Evolutionary conservation across 64 coral and sea anemone genomes (phyloP).

Genomic region (Porites australiensis): DNA sequence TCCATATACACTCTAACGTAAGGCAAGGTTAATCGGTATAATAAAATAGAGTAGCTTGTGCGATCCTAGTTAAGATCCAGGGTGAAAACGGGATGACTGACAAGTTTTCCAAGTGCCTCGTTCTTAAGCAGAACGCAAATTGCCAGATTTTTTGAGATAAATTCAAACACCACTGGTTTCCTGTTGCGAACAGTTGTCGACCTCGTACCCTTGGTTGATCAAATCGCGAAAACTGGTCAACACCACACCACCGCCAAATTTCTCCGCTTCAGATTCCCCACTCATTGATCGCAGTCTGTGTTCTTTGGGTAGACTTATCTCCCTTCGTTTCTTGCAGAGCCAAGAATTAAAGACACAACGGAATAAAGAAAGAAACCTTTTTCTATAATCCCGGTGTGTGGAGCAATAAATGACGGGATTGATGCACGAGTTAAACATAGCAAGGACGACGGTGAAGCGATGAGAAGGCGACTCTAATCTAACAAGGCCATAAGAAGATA

Average conservation of each 20-base stretch:
- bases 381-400: constrained; percentile 58
- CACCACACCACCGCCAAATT: constrained; percentile 4
- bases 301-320: neutral
- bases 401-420: constrained; percentile 72
- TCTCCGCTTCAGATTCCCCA: neutral
- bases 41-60: too few relatives aligned
- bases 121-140: too few relatives aligned
- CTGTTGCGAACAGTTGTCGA: too few relatives aligned
- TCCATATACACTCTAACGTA: too few relatives aligned
- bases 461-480: constrained; percentile 60
- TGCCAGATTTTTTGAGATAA: too few relatives aligned
- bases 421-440: constrained; percentile 71
- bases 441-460: constrained; percentile 73
- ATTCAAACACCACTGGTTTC: too few relatives aligned
- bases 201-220: too few relatives aligned
- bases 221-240: neutral
- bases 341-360: neutral
- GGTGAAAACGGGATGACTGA: too few relatives aligned
- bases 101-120: too few relatives aligned
- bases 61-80: too few relatives aligned
- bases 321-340: neutral
- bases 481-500: constrained; percentile 54
- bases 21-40: too few relatives aligned
- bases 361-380: constrained; percentile 16
- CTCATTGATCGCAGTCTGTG: neutral